Evolutionary conservation across 2,888 invertebrate genomes (phyloP), one percentile per base, ranked within the genome.

Genomic region (Meiosimyza platycephala): DNA sequence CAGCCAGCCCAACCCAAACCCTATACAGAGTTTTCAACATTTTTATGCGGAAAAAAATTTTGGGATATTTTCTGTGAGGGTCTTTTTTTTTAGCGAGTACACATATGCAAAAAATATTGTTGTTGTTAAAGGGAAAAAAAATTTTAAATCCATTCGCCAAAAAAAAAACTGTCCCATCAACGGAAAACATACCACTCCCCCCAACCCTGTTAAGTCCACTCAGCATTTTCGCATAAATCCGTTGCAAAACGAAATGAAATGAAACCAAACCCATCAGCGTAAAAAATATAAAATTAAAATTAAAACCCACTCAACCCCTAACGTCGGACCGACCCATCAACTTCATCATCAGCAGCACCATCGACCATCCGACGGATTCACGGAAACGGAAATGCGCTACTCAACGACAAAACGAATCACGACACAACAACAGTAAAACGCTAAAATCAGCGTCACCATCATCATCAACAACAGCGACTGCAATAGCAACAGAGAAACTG

Each of bases 151-250:
- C 70, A 70, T 70, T 48, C 40, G 18, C 57, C 33, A 40, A 65
- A 62, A 66, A 59, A 33, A 60, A 60, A 65, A 66, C 69, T 69
- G 69, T 69, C 69, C 69, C 69, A 69, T 69, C 69, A 69, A 52
- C 69, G 69, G 69, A 69, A 69, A 40, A 55, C 18, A 15, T 33
- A 62, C 52, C 22, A 50, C 50, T 62, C 22, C 55, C 48, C 22
- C 57, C 16, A 22, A 33, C 50, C 12, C 12, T 54, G 11, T 54
- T 54, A 33, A 13, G 9, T 7, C 15, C 11, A 15, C 59, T 59
- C 59, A 59, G 15, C 60, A 40, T 62, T 33, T 62, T 28, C 47
- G 57, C 57, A 57, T 22, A 52, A 69, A 69, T 69, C 69, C 69
- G 48, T 51, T 33, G 62, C 69, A 50, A 52, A 51, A 69, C 55